A percentile compares a stretch with the other conserved stretches of the same genome.
phyloP scores from a whole-genome alignment of 2,113 vertebrate species.

The Ageneiosus marmoratus region DNA sequence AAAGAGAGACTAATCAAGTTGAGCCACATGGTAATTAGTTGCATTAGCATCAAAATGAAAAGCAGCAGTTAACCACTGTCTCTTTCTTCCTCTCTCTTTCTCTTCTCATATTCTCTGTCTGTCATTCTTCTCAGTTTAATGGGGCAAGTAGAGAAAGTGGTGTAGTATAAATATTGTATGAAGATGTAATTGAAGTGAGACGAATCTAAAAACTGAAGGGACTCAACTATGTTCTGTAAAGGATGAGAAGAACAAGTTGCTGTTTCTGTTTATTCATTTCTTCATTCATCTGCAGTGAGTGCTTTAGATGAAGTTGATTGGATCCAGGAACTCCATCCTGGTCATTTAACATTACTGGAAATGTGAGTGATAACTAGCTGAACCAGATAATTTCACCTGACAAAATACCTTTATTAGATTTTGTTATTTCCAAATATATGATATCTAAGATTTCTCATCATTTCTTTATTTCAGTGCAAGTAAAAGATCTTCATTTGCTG shows the following conservation, averaged over 20 bases:
- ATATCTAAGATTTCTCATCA: background rate
- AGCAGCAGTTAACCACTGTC: background rate
- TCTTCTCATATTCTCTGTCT: background rate
- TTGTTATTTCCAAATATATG: background rate
- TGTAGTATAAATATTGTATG: background rate
- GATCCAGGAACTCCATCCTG: background rate
- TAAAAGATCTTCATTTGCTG: background rate
- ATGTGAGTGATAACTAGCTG: background rate
- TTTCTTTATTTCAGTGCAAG: background rate
- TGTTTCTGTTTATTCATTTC: background rate
- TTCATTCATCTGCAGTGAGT: background rate
- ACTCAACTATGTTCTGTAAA: background rate
- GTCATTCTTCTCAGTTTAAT: slow-evolving; percentile 16
- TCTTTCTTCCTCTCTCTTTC: slow-evolving; percentile 24
- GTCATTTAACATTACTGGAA: background rate
- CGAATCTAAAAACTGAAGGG: background rate
- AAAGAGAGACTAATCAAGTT: slow-evolving; percentile 55
- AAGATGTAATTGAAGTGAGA: background rate
- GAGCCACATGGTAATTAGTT: slow-evolving; percentile 47
- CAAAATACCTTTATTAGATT: background rate
- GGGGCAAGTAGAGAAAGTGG: background rate
- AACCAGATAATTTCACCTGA: too few species aligned
- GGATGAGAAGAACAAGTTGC: background rate
- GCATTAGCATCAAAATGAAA: slow-evolving; percentile 32
- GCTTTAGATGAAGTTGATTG: background rate